Conservation (phyloP, 2,113 vertebrate species). For the Marmota monax region DNA sequence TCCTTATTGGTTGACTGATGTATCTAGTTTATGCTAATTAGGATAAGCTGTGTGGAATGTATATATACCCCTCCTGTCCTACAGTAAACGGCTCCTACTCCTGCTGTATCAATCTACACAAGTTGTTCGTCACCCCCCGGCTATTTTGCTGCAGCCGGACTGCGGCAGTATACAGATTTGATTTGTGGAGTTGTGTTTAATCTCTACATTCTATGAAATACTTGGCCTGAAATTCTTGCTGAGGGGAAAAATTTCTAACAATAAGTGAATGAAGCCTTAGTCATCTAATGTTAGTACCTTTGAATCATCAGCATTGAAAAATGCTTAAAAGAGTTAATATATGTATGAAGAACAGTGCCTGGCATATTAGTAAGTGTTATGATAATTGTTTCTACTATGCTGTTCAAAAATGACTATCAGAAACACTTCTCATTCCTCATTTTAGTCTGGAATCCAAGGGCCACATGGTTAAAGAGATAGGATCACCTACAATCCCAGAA, state of each 20-base stretch:
- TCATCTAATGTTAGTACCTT: neutral
- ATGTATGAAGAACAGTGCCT: neutral
- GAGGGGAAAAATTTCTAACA: neutral
- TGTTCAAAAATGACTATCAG: neutral
- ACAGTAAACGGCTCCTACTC: no score
- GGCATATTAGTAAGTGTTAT: neutral
- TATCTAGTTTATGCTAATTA: no score
- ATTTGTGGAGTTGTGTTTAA: constrained; percentile 24
- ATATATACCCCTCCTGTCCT: no score
- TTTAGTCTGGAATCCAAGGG: neutral
- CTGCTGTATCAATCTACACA: no score
- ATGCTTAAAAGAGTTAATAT: neutral
- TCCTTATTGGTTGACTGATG: no score
- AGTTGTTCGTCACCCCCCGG: no score
- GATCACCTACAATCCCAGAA: neutral
- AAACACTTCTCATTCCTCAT: neutral
- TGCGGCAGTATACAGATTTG: neutral
- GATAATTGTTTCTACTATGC: neutral
- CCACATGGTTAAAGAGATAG: constrained; percentile 6
- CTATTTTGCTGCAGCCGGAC: no score
- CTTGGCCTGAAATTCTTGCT: neutral
- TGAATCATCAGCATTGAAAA: neutral
- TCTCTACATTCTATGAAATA: constrained; percentile 28
- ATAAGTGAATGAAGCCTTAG: neutral
- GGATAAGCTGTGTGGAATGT: no score